A percentile compares a stretch with the other conserved stretches of the same genome.
phyloP scores from a whole-genome alignment of 2,113 vertebrate species.

The Scolopax mira region DNA sequence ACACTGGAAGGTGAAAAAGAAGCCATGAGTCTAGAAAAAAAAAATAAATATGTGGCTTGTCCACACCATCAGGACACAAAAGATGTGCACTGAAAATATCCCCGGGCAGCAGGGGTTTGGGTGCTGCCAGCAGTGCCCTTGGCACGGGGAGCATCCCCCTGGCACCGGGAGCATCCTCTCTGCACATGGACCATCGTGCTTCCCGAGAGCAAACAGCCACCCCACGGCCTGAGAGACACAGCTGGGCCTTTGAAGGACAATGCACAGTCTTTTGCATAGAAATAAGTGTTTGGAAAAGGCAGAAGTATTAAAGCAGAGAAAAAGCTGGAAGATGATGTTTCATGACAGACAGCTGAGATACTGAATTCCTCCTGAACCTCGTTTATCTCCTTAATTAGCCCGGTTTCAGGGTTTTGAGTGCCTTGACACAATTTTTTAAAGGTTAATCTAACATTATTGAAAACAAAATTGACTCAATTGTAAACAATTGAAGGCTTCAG shows the following conservation, averaged over 20 bases:
- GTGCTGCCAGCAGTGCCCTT: background rate
- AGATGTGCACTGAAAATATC: background rate
- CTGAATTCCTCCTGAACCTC: conserved; percentile 25
- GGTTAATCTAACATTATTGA: conserved; percentile 42
- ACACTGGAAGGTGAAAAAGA: background rate
- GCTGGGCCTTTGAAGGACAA: background rate
- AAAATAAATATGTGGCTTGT: background rate
- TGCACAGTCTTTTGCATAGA: background rate
- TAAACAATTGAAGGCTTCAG: conserved; percentile 7
- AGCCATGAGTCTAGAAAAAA: background rate
- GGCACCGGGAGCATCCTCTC: no score
- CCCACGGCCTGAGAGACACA: background rate
- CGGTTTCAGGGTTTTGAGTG: background rate
- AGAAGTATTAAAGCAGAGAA: background rate
- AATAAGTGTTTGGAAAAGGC: background rate
- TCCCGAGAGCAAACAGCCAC: background rate
- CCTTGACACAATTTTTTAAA: conserved; percentile 38
- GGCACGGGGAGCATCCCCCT: no score
- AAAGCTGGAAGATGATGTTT: background rate
- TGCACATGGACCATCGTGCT: background rate
- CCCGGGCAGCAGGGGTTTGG: background rate
- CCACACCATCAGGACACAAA: background rate
- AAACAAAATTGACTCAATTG: conserved; percentile 24
- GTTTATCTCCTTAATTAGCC: conserved; percentile 48
- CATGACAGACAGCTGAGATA: background rate